Conservation (phyloP, 2,797 vertebrate genomes). For the Lacerta viridis region DNA sequence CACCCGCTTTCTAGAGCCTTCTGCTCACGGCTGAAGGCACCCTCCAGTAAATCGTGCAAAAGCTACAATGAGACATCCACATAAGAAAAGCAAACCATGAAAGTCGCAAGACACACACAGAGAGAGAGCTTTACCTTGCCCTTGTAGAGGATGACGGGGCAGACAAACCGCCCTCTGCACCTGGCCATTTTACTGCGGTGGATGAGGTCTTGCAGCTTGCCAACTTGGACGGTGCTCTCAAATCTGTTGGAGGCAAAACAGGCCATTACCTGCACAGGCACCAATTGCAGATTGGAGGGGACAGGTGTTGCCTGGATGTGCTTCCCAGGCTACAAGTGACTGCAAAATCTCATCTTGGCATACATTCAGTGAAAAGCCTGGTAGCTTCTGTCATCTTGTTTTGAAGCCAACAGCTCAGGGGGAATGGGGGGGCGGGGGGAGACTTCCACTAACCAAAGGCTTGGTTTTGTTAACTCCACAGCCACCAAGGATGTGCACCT, state of each 20-base stretch:
- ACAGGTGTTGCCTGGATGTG: no score
- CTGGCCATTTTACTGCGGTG: slow-evolving; percentile 95
- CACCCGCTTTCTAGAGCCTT: background rate
- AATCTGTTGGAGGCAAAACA: slow-evolving; percentile 80
- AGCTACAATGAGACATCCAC: background rate
- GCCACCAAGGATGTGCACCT: background rate
- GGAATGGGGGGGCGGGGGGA: background rate
- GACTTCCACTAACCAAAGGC: background rate
- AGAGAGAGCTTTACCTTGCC: slow-evolving; percentile 88
- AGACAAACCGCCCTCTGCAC: slow-evolving; percentile 95
- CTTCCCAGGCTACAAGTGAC: background rate
- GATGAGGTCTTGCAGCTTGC: slow-evolving; percentile 94
- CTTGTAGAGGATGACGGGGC: slow-evolving; percentile 97
- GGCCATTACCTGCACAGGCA: background rate
- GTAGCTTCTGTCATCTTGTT: background rate
- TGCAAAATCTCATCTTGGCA: background rate
- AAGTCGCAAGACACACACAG: background rate
- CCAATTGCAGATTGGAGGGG: background rate
- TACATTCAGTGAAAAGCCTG: background rate
- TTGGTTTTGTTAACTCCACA: background rate
- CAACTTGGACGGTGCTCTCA: slow-evolving; percentile 92
- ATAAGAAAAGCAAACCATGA: background rate
- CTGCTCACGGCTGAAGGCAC: background rate
- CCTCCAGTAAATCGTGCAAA: background rate
- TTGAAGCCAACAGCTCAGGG: background rate